Base-by-base conservation (phyloP, 2,113 vertebrate species). In the Psilopsiagon aymara region DNA sequence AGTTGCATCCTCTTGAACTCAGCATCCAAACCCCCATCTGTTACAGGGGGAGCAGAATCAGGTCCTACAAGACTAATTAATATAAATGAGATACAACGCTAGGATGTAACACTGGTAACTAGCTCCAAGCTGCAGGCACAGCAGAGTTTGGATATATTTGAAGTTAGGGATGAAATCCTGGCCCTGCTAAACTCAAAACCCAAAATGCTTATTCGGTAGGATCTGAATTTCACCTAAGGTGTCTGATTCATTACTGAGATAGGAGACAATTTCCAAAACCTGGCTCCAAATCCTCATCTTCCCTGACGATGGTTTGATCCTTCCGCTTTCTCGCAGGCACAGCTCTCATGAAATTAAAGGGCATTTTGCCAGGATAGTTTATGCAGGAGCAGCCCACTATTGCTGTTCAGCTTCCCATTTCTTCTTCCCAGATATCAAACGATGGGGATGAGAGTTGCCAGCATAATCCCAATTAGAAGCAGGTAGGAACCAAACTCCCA, bases 241-340 rank as follows among this genome's bases (percentile, higher is more conserved):
- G 88, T 88, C 91, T 96, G 95, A 95, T 96, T 93, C 95, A 93
- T 91, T 92, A 60, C 62, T 33, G 41, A 96, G 96, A 97, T 97
- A 96, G 83, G 49, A 96, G 88, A 79, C 67, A 87, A 91, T 37
- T 95, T 90, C 83, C 92, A 75, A 92, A 95, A 73, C 62, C 77
- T 96, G 96, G 86, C 92, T 96, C 83, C 80, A 91, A 92, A 89
- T 91, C 62, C 77, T 86, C 68, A 86, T 84, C 96, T 95, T 86
- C 68, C 90, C 82, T 95, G 90, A 69, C 78, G 92, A 81, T 86
- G 52, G 76, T 37, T 78, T 62, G 92, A 96, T 93, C 69, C 52
- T 96, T 90, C 94, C 20, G 1, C 78, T 94, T 96, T 93, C 96
- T 95, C 13, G 1, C 83, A 94, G 95, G 95, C 88, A 13, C 57